Evolutionary conservation across 2,113 vertebrate genomes (phyloP).

Genomic region (Trogon surrucura): DNA sequence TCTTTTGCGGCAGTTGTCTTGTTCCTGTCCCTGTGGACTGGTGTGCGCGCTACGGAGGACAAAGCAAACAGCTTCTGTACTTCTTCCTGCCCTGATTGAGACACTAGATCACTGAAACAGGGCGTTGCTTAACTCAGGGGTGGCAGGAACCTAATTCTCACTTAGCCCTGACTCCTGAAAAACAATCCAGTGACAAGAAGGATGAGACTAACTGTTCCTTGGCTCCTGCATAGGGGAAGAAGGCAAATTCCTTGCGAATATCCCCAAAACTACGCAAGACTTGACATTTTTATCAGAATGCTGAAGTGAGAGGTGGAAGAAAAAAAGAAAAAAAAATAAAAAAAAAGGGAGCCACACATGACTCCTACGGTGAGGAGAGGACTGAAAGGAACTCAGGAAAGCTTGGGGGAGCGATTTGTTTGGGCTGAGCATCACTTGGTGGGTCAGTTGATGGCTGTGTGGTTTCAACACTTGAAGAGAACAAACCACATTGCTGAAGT

Average conservation of each 20-base stretch:
- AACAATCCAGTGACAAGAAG: background rate
- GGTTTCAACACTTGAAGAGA: background rate
- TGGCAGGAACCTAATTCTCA: background rate
- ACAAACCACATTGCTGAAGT: background rate
- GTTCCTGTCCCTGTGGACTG: background rate
- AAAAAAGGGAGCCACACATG: background rate
- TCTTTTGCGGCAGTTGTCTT: background rate
- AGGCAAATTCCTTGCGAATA: background rate
- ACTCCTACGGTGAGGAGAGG: background rate
- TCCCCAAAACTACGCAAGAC: background rate
- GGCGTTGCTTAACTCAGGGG: background rate
- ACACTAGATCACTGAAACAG: background rate
- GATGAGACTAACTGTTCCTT: background rate
- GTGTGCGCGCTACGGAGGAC: background rate
- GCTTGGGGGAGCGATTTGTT: background rate
- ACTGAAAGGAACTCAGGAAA: background rate
- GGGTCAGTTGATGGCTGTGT: background rate
- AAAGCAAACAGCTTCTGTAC: background rate
- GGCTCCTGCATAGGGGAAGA: background rate
- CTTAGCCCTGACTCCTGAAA: background rate
- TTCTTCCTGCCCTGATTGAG: conserved; percentile 9
- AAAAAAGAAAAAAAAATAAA: too few species aligned
- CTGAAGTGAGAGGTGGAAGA: background rate
- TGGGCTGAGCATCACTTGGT: background rate
- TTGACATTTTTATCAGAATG: background rate